phyloP scores from a whole-genome alignment of 2,888 invertebrate species.

The Isotomurus palustris region DNA sequence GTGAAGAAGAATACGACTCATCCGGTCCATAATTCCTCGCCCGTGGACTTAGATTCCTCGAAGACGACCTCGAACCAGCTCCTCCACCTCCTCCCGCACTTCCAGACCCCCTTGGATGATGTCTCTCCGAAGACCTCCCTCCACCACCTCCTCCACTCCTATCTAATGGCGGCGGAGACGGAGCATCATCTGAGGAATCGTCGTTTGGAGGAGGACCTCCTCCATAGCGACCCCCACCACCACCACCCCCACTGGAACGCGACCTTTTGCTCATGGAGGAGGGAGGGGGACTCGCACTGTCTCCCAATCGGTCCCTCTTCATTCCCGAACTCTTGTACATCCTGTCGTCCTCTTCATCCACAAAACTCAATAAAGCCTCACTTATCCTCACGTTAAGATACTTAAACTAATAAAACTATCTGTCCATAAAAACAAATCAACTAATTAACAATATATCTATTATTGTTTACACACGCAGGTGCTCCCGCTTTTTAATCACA shows the following conservation, averaged over 20 bases:
- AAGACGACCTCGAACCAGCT: not conserved
- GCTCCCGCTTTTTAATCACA: too few species aligned
- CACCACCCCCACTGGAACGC: constrained; percentile 15
- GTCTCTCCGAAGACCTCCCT: too few species aligned
- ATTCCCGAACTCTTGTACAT: constrained; percentile 12
- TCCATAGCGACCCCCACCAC: not conserved
- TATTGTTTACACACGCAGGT: too few species aligned
- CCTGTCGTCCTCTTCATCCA: too few species aligned
- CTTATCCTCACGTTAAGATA: too few species aligned
- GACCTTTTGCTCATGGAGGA: constrained; percentile 31
- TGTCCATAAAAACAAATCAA: too few species aligned
- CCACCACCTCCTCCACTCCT: not conserved
- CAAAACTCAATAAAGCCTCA: too few species aligned
- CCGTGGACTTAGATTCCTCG: not conserved
- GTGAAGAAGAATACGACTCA: not conserved
- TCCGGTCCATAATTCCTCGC: not conserved
- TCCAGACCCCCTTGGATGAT: too few species aligned
- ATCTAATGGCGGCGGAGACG: not conserved
- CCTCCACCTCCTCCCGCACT: not conserved
- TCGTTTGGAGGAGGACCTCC: too few species aligned
- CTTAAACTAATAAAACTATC: too few species aligned
- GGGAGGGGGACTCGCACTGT: constrained; percentile 26
- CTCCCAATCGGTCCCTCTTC: constrained; percentile 29
- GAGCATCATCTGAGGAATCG: not conserved
- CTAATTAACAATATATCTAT: too few species aligned